These are phyloP conservation scores for Tillus elongatus DNA, from an alignment of 2,888 invertebrate genomes.

Conservation along the genomic window DNA sequence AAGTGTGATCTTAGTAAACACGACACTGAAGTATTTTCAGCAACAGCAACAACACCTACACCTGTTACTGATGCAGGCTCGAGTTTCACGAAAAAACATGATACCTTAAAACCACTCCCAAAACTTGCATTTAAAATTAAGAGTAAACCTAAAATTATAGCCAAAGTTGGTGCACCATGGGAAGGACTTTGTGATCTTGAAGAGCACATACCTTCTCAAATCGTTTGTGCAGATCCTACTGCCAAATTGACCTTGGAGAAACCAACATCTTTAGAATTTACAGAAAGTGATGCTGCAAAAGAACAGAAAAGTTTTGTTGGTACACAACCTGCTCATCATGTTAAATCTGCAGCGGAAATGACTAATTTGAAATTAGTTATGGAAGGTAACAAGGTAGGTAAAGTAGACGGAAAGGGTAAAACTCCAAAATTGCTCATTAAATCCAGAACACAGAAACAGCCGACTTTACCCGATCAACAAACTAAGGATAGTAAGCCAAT, in stretches of 20 bases:
- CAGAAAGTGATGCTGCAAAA: neutral
- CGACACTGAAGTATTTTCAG: neutral
- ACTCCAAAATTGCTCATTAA: constrained; percentile 21
- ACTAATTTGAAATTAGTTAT: neutral
- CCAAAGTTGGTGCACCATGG: neutral
- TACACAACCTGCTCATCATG: neutral
- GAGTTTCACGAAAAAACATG: constrained; percentile 10
- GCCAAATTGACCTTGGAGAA: neutral
- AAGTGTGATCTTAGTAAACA: no score
- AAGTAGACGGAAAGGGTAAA: constrained; percentile 11
- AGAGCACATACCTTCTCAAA: constrained; percentile 31
- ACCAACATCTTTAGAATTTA: neutral
- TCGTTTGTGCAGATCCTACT: constrained; percentile 15
- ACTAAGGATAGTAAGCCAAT: constrained; percentile 30
- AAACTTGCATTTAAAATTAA: neutral
- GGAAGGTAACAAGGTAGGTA: constrained; percentile 6
- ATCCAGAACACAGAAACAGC: constrained; percentile 13
- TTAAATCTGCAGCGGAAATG: neutral
- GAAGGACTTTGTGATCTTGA: constrained; percentile 28
- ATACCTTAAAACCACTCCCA: neutral
- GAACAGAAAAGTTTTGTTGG: no score
- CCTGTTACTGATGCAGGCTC: neutral
- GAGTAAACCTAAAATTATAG: neutral
- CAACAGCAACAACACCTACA: neutral
- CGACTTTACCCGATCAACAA: constrained; percentile 11